Conservation (phyloP, 2,113 vertebrate genomes). For the Toxotes jaculatrix region DNA sequence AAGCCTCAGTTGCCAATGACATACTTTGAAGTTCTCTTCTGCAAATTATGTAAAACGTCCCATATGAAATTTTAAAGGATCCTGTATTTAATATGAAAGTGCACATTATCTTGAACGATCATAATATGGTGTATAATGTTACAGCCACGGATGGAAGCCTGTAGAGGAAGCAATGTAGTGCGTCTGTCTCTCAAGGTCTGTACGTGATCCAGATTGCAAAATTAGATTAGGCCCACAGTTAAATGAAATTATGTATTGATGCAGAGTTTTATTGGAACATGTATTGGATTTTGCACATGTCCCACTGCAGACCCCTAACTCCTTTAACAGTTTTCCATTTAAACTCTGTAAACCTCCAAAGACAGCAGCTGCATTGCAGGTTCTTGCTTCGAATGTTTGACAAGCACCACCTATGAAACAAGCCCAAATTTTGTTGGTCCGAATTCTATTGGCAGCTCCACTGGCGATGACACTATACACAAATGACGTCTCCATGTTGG, state of each 20-base stretch:
- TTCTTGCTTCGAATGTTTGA: conserved; percentile 66
- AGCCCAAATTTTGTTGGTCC: conserved; percentile 56
- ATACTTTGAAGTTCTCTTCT: conserved; percentile 1
- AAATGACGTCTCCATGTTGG: conserved; percentile 59
- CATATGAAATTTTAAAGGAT: conserved; percentile 24
- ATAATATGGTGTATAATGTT: conserved; percentile 44
- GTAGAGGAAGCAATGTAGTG: conserved; percentile 9
- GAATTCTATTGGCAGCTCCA: conserved; percentile 57
- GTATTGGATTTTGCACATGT: conserved; percentile 40
- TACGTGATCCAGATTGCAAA: conserved; percentile 35
- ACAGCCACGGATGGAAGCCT: conserved; percentile 17
- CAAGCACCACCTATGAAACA: conserved; percentile 61
- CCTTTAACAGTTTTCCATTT: conserved; percentile 24
- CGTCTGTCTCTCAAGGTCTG: conserved; percentile 24
- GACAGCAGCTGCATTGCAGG: conserved; percentile 64
- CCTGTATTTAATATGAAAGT: conserved; percentile 16
- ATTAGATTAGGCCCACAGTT: conserved; percentile 50
- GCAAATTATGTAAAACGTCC: background rate
- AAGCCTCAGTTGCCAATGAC: background rate
- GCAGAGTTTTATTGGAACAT: conserved; percentile 49
- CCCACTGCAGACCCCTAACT: background rate
- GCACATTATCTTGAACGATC: background rate
- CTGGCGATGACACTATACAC: conserved; percentile 67
- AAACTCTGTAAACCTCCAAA: conserved; percentile 35
- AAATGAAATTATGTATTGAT: conserved; percentile 44